A percentile compares a stretch with the other conserved stretches of the same genome.
These are phyloP conservation scores for Octomys mimax DNA, from an alignment of 2,797 vertebrate species.

Conservation along the genomic window DNA sequence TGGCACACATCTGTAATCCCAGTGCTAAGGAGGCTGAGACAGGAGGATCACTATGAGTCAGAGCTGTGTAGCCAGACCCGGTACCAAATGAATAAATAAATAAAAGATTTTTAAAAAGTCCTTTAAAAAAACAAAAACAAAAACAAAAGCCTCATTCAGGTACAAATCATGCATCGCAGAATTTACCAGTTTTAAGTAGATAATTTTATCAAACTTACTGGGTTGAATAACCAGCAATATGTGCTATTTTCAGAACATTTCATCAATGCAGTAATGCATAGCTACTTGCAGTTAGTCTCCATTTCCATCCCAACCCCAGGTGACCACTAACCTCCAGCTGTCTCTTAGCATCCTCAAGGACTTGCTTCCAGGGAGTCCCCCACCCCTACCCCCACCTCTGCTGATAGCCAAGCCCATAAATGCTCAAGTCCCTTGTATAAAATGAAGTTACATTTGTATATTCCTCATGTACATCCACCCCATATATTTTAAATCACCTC, in stretches of 20 bases:
- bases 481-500: background rate
- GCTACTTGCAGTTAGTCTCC: background rate
- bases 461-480: background rate
- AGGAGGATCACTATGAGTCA: no score
- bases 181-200: background rate
- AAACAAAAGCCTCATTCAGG: background rate
- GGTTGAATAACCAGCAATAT: background rate
- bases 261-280: background rate
- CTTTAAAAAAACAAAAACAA: background rate
- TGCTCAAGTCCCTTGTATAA: background rate
- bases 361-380: background rate
- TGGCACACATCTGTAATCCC: no score
- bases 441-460: background rate
- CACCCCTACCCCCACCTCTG: no score
- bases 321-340: background rate
- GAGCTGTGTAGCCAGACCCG: no score
- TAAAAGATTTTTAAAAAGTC: no score
- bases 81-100: no score
- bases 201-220: background rate
- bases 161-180: background rate
- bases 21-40: no score
- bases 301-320: background rate
- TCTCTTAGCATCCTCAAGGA: background rate
- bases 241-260: constrained; percentile 4
- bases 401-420: background rate